These are phyloP conservation scores for Eptatretus atami DNA, from an alignment of 2,797 vertebrate genomes.

Conservation along the genomic window DNA sequence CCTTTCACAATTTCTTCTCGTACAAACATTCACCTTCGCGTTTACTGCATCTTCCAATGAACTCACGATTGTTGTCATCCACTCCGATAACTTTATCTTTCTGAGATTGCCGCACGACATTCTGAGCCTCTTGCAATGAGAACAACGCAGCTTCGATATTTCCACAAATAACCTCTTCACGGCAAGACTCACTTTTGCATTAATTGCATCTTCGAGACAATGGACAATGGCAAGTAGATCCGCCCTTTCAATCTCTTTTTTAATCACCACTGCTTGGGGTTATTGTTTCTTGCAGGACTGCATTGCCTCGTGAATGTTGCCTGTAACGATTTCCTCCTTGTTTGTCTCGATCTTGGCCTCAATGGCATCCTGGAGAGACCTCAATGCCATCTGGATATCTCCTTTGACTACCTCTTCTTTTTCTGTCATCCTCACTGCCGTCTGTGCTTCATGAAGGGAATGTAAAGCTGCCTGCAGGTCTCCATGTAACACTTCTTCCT, in stretches of 20 bases:
- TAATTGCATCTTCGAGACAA: conserved; percentile 36
- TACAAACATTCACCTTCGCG: conserved; percentile 14
- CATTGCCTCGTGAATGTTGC: conserved; percentile 33
- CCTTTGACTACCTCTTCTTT: conserved; percentile 44
- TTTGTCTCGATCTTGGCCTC: conserved; percentile 21
- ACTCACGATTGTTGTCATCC: conserved; percentile 18
- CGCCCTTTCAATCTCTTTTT: conserved; percentile 28
- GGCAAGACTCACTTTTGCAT: conserved; percentile 21
- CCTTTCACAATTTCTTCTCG: conserved; percentile 43
- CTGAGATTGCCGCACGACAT: conserved; percentile 20
- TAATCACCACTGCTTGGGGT: conserved; percentile 22
- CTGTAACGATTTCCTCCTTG: conserved; percentile 28
- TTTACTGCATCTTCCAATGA: conserved; percentile 17
- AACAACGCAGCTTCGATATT: conserved; percentile 36
- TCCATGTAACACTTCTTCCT: conserved; percentile 37
- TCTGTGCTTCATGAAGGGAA: conserved; percentile 31
- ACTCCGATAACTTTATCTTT: conserved; percentile 26
- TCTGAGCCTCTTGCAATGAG: conserved; percentile 29
- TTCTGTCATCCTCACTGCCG: conserved; percentile 25
- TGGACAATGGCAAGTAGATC: conserved; percentile 34
- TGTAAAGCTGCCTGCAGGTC: conserved; percentile 34
- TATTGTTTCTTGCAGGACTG: conserved; percentile 39
- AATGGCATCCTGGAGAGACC: conserved; percentile 29
- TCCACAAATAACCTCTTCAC: conserved; percentile 32
- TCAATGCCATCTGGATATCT: conserved; percentile 26